Evolutionary conservation across 2,113 vertebrate species (phyloP), one percentile per base, ranked within the genome.

Genomic region (Oceanodroma tethys): DNA sequence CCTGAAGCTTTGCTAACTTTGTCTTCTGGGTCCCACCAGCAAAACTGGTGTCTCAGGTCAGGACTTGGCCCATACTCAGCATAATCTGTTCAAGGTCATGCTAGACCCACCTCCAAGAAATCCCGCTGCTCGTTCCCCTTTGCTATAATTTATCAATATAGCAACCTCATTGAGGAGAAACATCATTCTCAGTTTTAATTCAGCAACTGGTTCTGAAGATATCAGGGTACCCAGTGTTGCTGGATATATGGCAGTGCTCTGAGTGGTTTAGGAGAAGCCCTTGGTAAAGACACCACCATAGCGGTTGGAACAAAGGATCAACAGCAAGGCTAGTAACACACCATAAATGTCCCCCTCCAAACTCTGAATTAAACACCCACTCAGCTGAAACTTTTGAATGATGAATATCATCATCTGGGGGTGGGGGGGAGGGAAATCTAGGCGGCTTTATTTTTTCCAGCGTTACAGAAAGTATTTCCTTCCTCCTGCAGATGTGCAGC

Each of bases 401-500:
- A 82, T 93, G 81, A 95, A 95, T 68, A 91, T 90, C 74, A 82
- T 95, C 83, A 81, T 89, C 94, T 85, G 72, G 78, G 86, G 60
- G 74, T 8, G 59, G 43, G 72, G 42, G 32, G 68, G 30, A 70
- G 75, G 82, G 82, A 81, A 92, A 95, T 80, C 84, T 82, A 82
- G 84, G 93, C 78, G 1, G 73, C 76, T 94, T 96, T 97, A 78
- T 92, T 96, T 92, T 96, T 96, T 95, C 96, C 97, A 97, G 86
- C 1, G 0, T 62, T 87, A 18, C 81, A 91, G 88, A 97, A 97
- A 97, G 91, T 93, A 96, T 97, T 97, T 97, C 96, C 96, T 97
- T 97, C 97, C 96, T 97, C 53, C 89, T 91, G 94, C 97, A 97
- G 97, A 97, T 97, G 97, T 95, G 94, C 96, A 94, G 84, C 87